Percentiles rank a stretch among this genome's conserved stretches.
Evolutionary conservation across 2,888 invertebrate species (phyloP).

Genomic region (Pteria penguin): DNA sequence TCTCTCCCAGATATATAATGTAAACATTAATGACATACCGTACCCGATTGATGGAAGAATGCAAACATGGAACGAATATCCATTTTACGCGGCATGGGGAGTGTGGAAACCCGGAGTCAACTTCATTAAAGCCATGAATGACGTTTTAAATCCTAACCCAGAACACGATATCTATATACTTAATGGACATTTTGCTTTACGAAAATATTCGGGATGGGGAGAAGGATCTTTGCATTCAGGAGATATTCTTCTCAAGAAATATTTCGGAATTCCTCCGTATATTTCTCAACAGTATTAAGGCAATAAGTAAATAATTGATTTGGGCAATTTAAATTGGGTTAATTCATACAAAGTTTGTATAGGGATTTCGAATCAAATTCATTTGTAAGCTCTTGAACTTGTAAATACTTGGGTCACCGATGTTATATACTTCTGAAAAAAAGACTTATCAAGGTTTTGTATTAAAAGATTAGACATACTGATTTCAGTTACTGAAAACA

Average conservation of each 20-base stretch:
- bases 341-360: too few relatives aligned
- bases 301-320: too few relatives aligned
- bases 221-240: conserved; percentile 29
- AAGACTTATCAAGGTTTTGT: too few relatives aligned
- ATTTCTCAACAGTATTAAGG: too few relatives aligned
- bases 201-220: conserved; percentile 27
- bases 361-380: too few relatives aligned
- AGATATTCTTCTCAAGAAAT: conserved; percentile 7
- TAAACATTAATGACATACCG: conserved; percentile 29
- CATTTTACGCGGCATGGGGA: conserved; percentile 40
- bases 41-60: conserved; percentile 34
- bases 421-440: too few relatives aligned
- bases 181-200: conserved; percentile 14
- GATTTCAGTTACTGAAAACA: too few relatives aligned
- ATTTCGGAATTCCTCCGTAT: conserved; percentile 18
- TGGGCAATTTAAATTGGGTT: too few relatives aligned
- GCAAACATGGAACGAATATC: conserved; percentile 45
- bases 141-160: conserved; percentile 31
- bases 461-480: too few relatives aligned
- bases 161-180: conserved; percentile 40
- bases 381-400: too few relatives aligned
- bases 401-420: too few relatives aligned
- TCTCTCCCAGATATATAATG: conserved; percentile 27
- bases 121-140: conserved; percentile 35
- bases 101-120: conserved; percentile 46